phyloP scores from a whole-genome alignment of 2,113 vertebrate genomes.

The Parotia lawesii region DNA sequence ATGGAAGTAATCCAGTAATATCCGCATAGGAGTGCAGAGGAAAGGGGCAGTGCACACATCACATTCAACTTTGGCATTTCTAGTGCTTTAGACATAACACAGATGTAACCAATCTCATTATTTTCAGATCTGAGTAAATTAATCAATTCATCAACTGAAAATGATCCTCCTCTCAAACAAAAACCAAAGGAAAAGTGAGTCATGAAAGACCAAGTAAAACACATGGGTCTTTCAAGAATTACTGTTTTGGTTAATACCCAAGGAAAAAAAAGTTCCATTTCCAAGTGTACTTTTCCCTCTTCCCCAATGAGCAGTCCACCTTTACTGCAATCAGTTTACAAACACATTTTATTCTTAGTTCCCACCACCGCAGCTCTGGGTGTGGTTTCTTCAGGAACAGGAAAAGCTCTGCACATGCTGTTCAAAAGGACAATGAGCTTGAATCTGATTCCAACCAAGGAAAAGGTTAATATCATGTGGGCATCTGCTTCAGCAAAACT shows the following conservation, averaged over 20 bases:
- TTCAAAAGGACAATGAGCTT: conserved; percentile 18
- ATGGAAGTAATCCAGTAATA: conserved; percentile 15
- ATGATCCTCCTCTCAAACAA: not conserved
- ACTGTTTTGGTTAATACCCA: not conserved
- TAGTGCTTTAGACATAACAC: not conserved
- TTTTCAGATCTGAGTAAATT: not conserved
- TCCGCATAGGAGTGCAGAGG: not conserved
- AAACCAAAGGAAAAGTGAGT: not conserved
- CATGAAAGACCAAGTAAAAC: not conserved
- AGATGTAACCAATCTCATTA: not conserved
- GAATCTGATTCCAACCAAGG: not conserved
- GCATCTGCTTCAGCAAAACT: not conserved
- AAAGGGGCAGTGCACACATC: not conserved
- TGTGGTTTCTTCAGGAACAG: conserved; percentile 49
- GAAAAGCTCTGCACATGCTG: not conserved
- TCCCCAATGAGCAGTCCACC: not conserved
- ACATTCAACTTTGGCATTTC: not conserved
- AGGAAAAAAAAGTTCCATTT: not conserved
- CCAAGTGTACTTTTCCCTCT: not conserved
- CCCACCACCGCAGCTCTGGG: not conserved
- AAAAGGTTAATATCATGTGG: not conserved
- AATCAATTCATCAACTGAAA: not conserved
- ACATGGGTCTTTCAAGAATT: not conserved
- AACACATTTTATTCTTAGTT: not conserved
- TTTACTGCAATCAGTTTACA: not conserved